phyloP scores from a whole-genome alignment of 2,797 vertebrate genomes.

The Pseudochromis fuscus region DNA sequence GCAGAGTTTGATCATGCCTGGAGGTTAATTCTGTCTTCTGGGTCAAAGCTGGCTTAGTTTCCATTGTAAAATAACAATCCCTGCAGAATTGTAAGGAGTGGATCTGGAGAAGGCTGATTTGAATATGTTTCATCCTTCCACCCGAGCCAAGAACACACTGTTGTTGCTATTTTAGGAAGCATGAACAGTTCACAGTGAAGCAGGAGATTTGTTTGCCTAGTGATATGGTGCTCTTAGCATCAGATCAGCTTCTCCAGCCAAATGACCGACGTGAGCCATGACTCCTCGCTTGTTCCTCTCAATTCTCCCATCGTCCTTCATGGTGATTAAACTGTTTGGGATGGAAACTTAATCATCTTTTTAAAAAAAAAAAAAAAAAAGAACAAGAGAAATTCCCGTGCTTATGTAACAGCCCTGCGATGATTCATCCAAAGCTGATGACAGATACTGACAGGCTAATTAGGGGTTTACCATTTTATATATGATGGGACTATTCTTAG shows the following conservation, averaged over 20 bases:
- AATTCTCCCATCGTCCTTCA: conserved; percentile 23
- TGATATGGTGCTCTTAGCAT: conserved; percentile 74
- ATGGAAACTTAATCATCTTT: conserved; percentile 32
- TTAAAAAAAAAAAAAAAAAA: conserved; percentile 4
- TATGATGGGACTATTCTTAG: conserved; percentile 71
- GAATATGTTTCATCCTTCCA: conserved; percentile 80
- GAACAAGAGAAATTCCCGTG: conserved; percentile 53
- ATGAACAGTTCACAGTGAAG: conserved; percentile 73
- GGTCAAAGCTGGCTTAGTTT: conserved; percentile 81
- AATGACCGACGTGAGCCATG: conserved; percentile 42
- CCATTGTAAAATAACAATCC: conserved; percentile 81
- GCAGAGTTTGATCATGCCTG: conserved; percentile 72
- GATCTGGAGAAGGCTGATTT: conserved; percentile 74
- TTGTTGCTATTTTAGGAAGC: conserved; percentile 79
- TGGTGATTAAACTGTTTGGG: conserved; percentile 46
- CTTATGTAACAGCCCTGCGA: conserved; percentile 63
- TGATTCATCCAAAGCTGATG: conserved; percentile 73
- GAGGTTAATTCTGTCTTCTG: conserved; percentile 82
- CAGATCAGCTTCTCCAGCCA: conserved; percentile 56
- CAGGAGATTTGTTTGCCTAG: conserved; percentile 74
- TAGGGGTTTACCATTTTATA: conserved; percentile 67
- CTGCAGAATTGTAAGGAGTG: conserved; percentile 68
- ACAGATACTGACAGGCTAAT: conserved; percentile 75
- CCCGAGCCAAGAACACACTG: conserved; percentile 72
- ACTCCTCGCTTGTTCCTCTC: conserved; percentile 31